These are phyloP conservation scores for Apaloderma vittatum DNA, from an alignment of 2,113 vertebrate genomes.

Conservation along the genomic window DNA sequence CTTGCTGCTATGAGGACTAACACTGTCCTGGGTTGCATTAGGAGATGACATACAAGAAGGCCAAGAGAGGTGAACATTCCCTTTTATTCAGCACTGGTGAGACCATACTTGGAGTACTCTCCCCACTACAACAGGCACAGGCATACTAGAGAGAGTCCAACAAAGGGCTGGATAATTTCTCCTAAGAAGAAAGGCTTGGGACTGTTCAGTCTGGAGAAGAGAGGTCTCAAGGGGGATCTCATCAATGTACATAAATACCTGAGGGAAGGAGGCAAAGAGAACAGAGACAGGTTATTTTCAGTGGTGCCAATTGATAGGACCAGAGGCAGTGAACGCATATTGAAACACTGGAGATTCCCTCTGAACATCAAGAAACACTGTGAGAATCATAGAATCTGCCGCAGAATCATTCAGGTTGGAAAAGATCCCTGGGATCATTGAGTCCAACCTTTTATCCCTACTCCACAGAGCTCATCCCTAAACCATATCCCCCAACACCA, in stretches of 20 bases:
- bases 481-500: too few species aligned
- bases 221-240: fast-evolving
- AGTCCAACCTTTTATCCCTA: too few species aligned
- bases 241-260: background rate
- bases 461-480: too few species aligned
- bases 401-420: too few species aligned
- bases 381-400: background rate
- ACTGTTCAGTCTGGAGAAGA: background rate
- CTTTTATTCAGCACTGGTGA: background rate
- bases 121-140: fast-evolving
- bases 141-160: background rate
- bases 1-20: background rate
- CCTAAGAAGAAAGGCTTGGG: background rate
- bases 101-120: background rate
- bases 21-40: background rate
- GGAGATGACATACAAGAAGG: background rate
- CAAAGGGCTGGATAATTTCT: background rate
- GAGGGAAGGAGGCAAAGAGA: background rate
- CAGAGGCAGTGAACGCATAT: background rate
- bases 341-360: background rate
- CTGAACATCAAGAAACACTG: background rate
- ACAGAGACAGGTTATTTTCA: background rate
- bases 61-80: too few species aligned
- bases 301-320: background rate
- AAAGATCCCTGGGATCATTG: too few species aligned